Base-by-base conservation (phyloP, 2,113 vertebrate species). In the Sakesphorus luctuosus region DNA sequence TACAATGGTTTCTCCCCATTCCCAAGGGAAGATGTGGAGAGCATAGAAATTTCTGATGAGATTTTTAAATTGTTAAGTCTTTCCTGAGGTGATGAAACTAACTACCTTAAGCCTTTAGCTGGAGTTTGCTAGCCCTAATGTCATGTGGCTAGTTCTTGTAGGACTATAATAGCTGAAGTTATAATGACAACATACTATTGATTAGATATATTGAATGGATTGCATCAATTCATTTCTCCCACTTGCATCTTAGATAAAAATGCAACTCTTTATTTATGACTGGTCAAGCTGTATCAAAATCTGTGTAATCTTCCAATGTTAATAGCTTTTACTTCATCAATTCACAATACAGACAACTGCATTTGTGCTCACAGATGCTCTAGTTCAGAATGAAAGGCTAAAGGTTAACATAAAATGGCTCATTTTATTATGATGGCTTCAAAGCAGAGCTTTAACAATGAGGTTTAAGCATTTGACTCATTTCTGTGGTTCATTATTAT, bases 401-500 rank as follows among this genome's bases (percentile, higher is more conserved):
- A 96, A 97, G 89, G 92, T 96, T 94, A 97, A 71, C 74, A 44
- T 77, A 75, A 96, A 98, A 95, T 94, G 87, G 76, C 33, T 81
- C 62, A 28, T 92, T 96, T 96, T 97, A 81, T 90, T 94, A 89
- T 91, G 76, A 68, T 94, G 91, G 89, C 89, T 96, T 66, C 86
- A 95, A 96, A 97, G 44, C 76, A 94, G 92, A 91, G 90, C 90
- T 96, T 96, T 95, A 97, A 95, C 92, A 97, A 92, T 84, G 96
- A 97, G 73, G 52, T 82, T 97, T 95, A 91, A 97, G 61, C 43
- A 75, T 96, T 97, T 97, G 84, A 96, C 96, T 97, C 92, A 84
- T 96, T 94, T 89, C 74, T 90, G 82, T 96, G 62, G 63, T 95
- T 97, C 81, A 88, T 96, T 86, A 96, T 94, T 94, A 89, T 91